Evolutionary conservation across 1,140 invertebrate genomes (phyloP), one percentile per base, ranked within the genome.

Genomic region (Eurytemora carolleeae): DNA sequence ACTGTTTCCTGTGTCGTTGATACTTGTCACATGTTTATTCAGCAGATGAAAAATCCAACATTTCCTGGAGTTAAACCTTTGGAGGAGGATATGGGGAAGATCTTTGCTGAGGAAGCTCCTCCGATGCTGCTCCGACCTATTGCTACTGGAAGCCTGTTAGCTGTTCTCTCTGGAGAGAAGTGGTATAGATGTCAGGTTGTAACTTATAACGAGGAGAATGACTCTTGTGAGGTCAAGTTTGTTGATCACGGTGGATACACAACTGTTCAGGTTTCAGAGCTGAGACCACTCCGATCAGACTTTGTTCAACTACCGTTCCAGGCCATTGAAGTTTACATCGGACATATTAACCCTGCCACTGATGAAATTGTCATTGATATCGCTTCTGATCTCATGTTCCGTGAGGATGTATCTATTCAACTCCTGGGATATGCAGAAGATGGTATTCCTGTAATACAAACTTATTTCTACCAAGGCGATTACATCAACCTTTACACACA

Each of bases 221-320:
- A 85, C 68, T 73, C 80, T n/a, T 84, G 84, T 68, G 76, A 88
- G 61, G 80, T 95, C 25, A 85, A 85, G 73, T 83, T 90, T 70
- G 80, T 97, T 1, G 94, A 97, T 75, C 89, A 91, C 71, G 94
- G 94, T 23, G 93, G 92, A 55, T 97, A 86, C 71, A 79, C 81
- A 67, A 78, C 76, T 31, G 76, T 93, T 17, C 78, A 79, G 64
- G 82, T 82, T 64, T 73, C 78, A 21, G 73, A 79, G 61, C 78
- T 95, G 3, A 71, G 86, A 68, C 86, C 92, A 75, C 91, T 98
- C 63, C 79, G 88, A 64, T 83, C 81, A 63, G 90, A 97, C 73
- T 95, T 92, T 70, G 83, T 94, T 76, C 77, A 80, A 22, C 75
- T 97, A 67, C 93, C 93, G 18, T 96, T 97, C 76, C 93, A 97